Percentiles rank a stretch among this genome's conserved stretches.
These are phyloP conservation scores for Chaunax sp. DNA, from an alignment of 2,797 vertebrate species.

Conservation along the genomic window DNA sequence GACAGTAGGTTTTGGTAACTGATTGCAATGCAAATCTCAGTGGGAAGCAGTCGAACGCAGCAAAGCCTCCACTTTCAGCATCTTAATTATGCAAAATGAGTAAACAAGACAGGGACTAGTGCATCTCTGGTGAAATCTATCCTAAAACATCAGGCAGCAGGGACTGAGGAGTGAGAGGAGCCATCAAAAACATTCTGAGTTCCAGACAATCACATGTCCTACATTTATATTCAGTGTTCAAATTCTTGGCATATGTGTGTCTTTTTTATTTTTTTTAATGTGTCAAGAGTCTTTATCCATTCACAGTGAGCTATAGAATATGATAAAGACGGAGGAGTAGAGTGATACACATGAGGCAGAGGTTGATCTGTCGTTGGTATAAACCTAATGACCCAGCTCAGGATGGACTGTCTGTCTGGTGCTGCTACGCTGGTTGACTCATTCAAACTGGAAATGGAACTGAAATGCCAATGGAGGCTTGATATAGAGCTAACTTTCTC, in stretches of 20 bases:
- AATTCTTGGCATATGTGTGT: background rate
- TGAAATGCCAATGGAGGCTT: constrained; percentile 33
- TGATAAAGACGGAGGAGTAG: background rate
- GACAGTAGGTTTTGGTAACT: background rate
- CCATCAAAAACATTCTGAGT: constrained; percentile 26
- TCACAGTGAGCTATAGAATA: background rate
- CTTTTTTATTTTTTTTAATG: constrained; percentile 1
- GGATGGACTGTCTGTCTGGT: background rate
- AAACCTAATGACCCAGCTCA: constrained; percentile 27
- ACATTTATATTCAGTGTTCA: background rate
- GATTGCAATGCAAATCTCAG: constrained; percentile 10
- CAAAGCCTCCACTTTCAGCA: constrained; percentile 9
- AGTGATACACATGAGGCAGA: background rate
- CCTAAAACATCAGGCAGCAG: constrained; percentile 8
- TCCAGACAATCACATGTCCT: background rate
- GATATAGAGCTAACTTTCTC: constrained; percentile 3
- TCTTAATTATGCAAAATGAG: constrained; percentile 39
- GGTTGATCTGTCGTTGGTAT: constrained; percentile 12
- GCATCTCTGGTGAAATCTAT: constrained; percentile 26
- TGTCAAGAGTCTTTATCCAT: background rate
- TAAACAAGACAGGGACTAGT: constrained; percentile 13
- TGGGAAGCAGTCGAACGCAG: constrained; percentile 12
- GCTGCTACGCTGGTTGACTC: constrained; percentile 19
- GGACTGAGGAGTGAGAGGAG: background rate
- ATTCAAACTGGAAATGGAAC: constrained; percentile 35